Evolutionary conservation across 1,140 invertebrate species (phyloP), one percentile per base, ranked within the genome.

Genomic region (Drosophila sp.): DNA sequence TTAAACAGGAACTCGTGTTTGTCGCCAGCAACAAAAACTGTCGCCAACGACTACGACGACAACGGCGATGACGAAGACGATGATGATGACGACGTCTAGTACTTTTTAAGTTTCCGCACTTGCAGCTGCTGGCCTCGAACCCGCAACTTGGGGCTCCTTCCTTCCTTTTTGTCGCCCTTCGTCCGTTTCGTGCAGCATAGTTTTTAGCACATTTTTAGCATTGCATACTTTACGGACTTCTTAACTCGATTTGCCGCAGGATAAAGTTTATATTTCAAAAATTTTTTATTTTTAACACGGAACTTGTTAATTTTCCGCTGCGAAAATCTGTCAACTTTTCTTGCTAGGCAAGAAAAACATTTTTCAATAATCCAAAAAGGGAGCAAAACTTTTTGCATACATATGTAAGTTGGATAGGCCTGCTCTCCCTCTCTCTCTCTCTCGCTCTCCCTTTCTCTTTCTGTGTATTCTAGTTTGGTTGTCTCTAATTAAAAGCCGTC

Each of bases 221-320:
- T 79, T 60, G 67, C 83, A 80, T 82, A 82, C 83, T 87, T 87
- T 76, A 64, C 67, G 79, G 44, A 87, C 76, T 86, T 87, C 76
- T 86, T 83, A 79, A 87, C 83, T 87, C 79, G 83, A 76, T 82
- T 86, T 87, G 67, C 76, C 61, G 76, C 76, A 69, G 79, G 83
- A 82, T 70, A 72, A 86, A 86, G 83, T 86, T 86, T 78, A 71
- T 44, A 50, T 50, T 50, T 50, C 44, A 50, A 50, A 23, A 27
- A 38, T 50, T 60, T 70, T 74, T 61, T 62, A 32, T 40, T 74
- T 66, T 50, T 40, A 60, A 63, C 66, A 62, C 50, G 72, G 70
- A 87, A 87, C 84, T 87, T 87, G 83, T 87, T 87, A 87, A 87
- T 87, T 87, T 87, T 87, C 83, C 84, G 79, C 83, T 89, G 83